Percentiles rank a stretch among this genome's conserved stretches.
phyloP scores from a whole-genome alignment of 2,113 vertebrate species.

The Himantopus leucocephalus region DNA sequence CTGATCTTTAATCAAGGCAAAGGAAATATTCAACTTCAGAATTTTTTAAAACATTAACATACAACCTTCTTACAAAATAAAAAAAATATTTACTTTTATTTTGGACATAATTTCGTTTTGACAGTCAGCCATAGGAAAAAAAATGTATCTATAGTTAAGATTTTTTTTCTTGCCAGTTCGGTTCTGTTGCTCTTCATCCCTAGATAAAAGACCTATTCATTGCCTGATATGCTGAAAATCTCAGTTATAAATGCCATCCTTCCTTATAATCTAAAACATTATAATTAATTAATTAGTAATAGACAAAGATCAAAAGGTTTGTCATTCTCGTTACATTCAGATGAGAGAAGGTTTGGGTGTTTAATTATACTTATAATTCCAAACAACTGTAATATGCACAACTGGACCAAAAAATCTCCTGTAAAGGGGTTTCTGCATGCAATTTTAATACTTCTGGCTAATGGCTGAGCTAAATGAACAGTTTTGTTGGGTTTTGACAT shows the following conservation, averaged over 20 bases:
- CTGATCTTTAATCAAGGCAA: neutral
- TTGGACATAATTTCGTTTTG: neutral
- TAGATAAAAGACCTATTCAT: neutral
- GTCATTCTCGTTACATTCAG: neutral
- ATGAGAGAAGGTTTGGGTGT: neutral
- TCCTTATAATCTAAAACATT: neutral
- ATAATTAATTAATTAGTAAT: neutral
- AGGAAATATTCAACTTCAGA: neutral
- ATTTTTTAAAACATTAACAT: neutral
- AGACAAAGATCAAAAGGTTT: neutral
- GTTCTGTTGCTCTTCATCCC: neutral
- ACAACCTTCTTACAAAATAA: neutral
- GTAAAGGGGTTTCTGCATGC: neutral
- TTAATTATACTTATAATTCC: neutral
- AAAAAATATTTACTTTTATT: neutral
- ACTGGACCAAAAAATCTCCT: neutral
- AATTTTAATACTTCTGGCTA: neutral
- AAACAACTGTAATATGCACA: neutral
- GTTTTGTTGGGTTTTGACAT: neutral
- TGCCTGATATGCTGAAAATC: neutral
- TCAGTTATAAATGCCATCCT: neutral
- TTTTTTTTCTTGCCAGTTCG: neutral
- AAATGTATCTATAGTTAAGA: neutral
- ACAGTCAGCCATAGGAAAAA: neutral
- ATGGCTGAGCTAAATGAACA: neutral